Evolutionary conservation across 2,888 invertebrate species (phyloP), one percentile per base, ranked within the genome.

Genomic region (Xylota sylvarum): DNA sequence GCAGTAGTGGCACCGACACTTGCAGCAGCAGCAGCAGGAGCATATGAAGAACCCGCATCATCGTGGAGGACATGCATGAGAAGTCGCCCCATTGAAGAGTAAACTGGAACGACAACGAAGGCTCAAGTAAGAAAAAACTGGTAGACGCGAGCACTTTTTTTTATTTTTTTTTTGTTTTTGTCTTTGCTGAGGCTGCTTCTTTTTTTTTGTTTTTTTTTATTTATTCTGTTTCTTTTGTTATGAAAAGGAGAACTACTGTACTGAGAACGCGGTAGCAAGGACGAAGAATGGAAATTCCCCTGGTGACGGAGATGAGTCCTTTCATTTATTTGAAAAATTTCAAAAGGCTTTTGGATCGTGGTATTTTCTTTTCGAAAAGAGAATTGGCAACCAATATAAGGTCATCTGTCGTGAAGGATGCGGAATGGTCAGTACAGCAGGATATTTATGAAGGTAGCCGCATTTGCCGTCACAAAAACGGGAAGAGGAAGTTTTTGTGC

Each of bases 1-100:
- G 88, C 84, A 81, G 79, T 81, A 81, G 79, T 81, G 81, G 80
- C 83, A 73, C 72, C 77, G 81, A 76, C 85, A 78, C 88, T 82
- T 86, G 86, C 80, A 85, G 64, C 64, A 72, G 43, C 50, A 87
- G 74, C 79, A 74, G 69, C 73, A 79, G 83, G 69, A 80, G 64
- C 74, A 87, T 73, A 82, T 78, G 80, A 86, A 85, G 81, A 86
- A 62, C 85, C 85, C 81, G 85, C 85, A 86, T 86, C 81, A 81
- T 77, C 77, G 72, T 86, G 72, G 85, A 86, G 85, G 81, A 86
- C 81, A 86, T 86, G 85, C 81, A 86, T 86, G 81, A 86, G 74
- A 67, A 81, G 85, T 81, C 85, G 77, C 72, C 76, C 60, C 56
- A 77, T 77, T 81, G 37, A 86, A 72, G 48, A 60, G 43, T 70